Conservation (phyloP, 1,140 invertebrate species). For the Phthorimaea operculella region DNA sequence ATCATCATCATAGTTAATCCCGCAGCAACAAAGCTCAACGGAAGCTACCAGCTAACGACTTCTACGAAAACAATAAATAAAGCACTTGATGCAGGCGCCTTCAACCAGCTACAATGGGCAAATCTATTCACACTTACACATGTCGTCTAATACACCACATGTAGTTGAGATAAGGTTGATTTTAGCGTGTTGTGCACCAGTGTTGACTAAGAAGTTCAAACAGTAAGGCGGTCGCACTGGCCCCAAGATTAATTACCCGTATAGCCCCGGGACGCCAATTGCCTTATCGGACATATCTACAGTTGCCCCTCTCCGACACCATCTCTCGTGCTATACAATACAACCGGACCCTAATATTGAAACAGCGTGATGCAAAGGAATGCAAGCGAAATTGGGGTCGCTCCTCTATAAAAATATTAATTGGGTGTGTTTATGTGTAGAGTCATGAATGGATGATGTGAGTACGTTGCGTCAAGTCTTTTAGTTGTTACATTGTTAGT, state of each 20-base stretch:
- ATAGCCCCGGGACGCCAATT: slow-evolving; percentile 51
- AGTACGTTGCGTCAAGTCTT: too few species aligned
- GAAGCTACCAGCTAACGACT: too few species aligned
- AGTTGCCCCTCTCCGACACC: not conserved
- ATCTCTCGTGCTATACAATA: not conserved
- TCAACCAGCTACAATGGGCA: not conserved
- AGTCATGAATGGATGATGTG: too few species aligned
- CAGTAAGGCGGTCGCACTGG: slow-evolving; percentile 16
- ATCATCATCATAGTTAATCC: too few species aligned
- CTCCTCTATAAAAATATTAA: too few species aligned
- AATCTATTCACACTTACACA: too few species aligned
- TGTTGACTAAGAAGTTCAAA: not conserved
- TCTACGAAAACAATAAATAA: slow-evolving; percentile 5
- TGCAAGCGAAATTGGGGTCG: not conserved
- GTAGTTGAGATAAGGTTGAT: too few species aligned
- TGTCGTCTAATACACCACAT: too few species aligned
- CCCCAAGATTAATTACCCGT: slow-evolving; percentile 56
- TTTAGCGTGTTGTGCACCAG: too few species aligned
- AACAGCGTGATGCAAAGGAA: not conserved
- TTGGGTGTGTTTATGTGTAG: too few species aligned
- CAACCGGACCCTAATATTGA: not conserved
- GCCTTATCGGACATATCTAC: slow-evolving; percentile 29
- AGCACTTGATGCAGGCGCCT: slow-evolving; percentile 34
- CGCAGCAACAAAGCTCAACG: too few species aligned
- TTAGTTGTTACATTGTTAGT: too few species aligned